phyloP scores from a whole-genome alignment of 1,140 invertebrate species.

The Magallana gigas region DNA sequence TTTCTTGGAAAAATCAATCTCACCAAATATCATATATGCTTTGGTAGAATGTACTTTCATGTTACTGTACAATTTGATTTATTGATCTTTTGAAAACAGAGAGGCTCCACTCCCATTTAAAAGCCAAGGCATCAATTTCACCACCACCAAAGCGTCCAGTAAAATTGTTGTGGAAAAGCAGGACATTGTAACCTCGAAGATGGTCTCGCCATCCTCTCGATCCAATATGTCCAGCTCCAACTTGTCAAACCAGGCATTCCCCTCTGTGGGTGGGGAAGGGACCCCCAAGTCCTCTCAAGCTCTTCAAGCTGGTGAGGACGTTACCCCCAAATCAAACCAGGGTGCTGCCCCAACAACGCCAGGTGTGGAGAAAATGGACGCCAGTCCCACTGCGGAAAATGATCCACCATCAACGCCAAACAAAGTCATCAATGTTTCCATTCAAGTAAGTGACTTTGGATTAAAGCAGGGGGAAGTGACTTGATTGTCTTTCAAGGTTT shows the following conservation, averaged over 20 bases:
- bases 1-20: not conserved
- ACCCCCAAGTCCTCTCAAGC: conserved; percentile 49
- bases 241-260: conserved; percentile 41
- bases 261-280: conserved; percentile 28
- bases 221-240: conserved; percentile 51
- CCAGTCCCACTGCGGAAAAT: not conserved
- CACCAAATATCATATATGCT: not conserved
- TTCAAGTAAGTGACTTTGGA: not conserved
- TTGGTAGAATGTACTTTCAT: conserved; percentile 59
- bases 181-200: conserved; percentile 81
- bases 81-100: conserved; percentile 78
- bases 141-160: conserved; percentile 88
- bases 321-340: conserved; percentile 43
- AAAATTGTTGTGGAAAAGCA: conserved; percentile 90
- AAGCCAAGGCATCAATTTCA: conserved; percentile 83
- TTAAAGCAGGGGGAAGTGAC: no score
- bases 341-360: conserved; percentile 40
- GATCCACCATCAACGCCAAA: conserved; percentile 39
- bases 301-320: not conserved
- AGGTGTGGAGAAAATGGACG: conserved; percentile 46
- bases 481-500: no score
- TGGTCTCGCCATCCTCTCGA: conserved; percentile 61
- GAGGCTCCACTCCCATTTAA: conserved; percentile 82
- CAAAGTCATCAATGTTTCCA: not conserved
- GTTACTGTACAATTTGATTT: conserved; percentile 68